Evolutionary conservation across 2,888 invertebrate species (phyloP).

Genomic region (Fissipunctia ypsillon): DNA sequence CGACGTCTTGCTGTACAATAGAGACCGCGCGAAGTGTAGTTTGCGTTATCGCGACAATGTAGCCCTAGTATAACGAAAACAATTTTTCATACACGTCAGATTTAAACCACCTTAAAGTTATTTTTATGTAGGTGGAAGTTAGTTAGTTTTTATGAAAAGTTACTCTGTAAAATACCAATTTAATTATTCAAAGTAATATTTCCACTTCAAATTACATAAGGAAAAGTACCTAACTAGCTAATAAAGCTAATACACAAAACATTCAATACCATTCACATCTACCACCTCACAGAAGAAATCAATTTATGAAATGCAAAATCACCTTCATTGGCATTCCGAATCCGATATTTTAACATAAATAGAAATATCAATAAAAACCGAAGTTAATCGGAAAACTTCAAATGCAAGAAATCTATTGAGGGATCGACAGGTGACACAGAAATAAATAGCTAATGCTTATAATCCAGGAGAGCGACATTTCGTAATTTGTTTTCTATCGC

Average conservation of each 20-base stretch:
- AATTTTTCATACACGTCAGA: no score
- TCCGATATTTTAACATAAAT: constrained; percentile 59
- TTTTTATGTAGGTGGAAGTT: no score
- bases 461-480: constrained; percentile 83
- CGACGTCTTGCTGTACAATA: no score
- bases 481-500: constrained; percentile 89
- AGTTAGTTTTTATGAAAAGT: not conserved
- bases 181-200: constrained; percentile 7
- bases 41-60: no score
- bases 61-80: no score
- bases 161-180: not conserved
- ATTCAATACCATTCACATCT: constrained; percentile 49
- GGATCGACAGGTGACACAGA: constrained; percentile 87
- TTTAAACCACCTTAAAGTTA: not conserved
- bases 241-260: constrained; percentile 38
- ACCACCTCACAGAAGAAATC: constrained; percentile 59
- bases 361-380: constrained; percentile 72
- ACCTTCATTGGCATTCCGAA: constrained; percentile 73
- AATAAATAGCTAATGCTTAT: constrained; percentile 81
- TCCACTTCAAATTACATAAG: constrained; percentile 11
- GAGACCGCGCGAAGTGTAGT: no score
- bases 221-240: constrained; percentile 9
- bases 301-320: constrained; percentile 76
- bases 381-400: constrained; percentile 87
- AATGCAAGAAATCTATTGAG: constrained; percentile 81